Evolutionary conservation across 2,888 invertebrate genomes (phyloP).

Genomic region (Himalopsyche anomala): DNA sequence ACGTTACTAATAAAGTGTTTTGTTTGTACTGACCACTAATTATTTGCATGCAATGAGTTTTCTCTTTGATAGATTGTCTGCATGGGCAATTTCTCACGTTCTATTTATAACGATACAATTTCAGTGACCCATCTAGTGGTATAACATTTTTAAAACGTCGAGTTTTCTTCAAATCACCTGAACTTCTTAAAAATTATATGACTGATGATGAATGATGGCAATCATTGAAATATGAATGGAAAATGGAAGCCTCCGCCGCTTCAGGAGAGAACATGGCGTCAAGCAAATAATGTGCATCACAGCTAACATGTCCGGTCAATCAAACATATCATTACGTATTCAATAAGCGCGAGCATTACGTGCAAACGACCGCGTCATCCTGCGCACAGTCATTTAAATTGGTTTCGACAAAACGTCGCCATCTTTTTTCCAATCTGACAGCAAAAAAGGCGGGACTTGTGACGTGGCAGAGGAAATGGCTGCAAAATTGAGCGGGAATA

Average conservation of each 20-base stretch:
- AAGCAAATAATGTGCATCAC: conserved; percentile 42
- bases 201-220: too few relatives aligned
- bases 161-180: too few relatives aligned
- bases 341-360: conserved; percentile 40
- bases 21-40: too few relatives aligned
- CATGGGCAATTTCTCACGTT: too few relatives aligned
- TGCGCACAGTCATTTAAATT: conserved; percentile 40
- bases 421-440: conserved; percentile 38
- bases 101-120: too few relatives aligned
- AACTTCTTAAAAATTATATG: too few relatives aligned
- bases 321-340: conserved; percentile 42
- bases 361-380: conserved; percentile 42
- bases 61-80: too few relatives aligned
- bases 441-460: conserved; percentile 42
- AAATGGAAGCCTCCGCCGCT: background rate
- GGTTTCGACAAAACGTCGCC: conserved; percentile 43
- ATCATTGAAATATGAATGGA: too few relatives aligned
- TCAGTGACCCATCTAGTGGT: too few relatives aligned
- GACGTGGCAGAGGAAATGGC: conserved; percentile 42
- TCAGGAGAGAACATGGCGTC: conserved; percentile 9
- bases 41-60: too few relatives aligned
- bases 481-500: conserved; percentile 42
- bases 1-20: too few relatives aligned
- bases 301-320: conserved; percentile 36
- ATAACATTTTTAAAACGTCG: too few relatives aligned